Base-by-base conservation (phyloP, 2,888 invertebrate species). In the Xylocampa areola region DNA sequence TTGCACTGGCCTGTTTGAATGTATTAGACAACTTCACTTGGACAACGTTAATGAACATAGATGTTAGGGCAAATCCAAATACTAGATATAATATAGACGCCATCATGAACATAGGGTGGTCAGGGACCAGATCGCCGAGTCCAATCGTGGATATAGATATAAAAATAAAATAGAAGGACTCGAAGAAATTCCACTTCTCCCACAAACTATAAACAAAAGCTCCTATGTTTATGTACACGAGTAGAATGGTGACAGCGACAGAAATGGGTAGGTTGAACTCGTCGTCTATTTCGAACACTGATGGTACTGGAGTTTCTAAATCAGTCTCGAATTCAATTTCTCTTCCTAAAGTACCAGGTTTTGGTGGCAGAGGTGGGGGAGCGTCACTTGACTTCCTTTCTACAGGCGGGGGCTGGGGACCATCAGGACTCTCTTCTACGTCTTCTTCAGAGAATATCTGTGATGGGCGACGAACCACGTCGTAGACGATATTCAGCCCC, bases 131-230 rank as follows among this genome's bases (percentile, higher is more conserved):
- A 90, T 99, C 98, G 2, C 98, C 98, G 76, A 99, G 97, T n/a
- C 99, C 99, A 54, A 99, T 98, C 0, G 99, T 99, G 0, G 98
- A 98, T 96, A 99, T 97, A 0, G 98, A 98, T 76, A 99, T 97
- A 85, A 99, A 99, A 3, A 99, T 98, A 86, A 99, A 99, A 88
- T 99, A 99, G 86, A 99, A 98, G 0, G 99, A 96, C 58, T 98
- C 97, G 79, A 98, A 97, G 87, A 98, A 97, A n/a, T 95, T 95
- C 99, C 99, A 99, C 0, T 95, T 92, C 86, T 97, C 97, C 95
- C 96, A 96, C 11, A 95, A 82, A 27, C 95, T 96, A 79, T 97
- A 99, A 0, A 97, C 95, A 0, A 96, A 94, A 0, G 98, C 98
- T 0, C 99, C 99, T 11, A 97, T 88, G 57, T 98, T 95, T 36